Conservation (phyloP, 2,113 vertebrate species). For the Eonycteris spelaea region DNA sequence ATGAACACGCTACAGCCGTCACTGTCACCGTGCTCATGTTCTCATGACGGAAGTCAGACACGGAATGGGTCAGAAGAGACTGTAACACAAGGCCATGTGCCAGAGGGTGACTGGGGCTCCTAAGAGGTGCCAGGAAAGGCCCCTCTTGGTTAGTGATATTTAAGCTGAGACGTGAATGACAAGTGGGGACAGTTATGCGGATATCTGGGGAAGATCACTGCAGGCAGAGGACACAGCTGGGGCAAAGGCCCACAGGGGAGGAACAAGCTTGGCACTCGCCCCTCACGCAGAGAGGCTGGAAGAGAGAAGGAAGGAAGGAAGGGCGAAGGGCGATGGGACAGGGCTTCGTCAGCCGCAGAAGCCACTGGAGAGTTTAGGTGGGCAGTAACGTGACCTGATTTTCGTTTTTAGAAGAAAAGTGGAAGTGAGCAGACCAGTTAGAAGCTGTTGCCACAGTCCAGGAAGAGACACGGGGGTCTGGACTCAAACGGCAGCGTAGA, state of each 20-base stretch:
- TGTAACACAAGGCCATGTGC: not conserved
- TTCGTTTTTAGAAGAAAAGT: not conserved
- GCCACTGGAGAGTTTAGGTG: not conserved
- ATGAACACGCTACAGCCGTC: fast-evolving
- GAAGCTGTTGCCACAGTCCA: not conserved
- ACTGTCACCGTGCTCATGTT: not conserved
- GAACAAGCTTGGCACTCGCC: not conserved
- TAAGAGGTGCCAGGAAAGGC: not conserved
- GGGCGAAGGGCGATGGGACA: not conserved
- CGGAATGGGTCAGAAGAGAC: not conserved
- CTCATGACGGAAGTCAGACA: not conserved
- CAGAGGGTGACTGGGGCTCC: not conserved
- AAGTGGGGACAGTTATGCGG: not conserved
- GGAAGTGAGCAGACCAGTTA: not conserved
- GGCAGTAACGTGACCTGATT: not conserved
- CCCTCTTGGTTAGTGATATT: not conserved
- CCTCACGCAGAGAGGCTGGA: not conserved
- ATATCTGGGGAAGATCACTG: not conserved
- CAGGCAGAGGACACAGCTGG: not conserved
- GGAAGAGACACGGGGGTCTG: not conserved
- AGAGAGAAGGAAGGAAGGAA: not conserved
- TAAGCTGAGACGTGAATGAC: not conserved
- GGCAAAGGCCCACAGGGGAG: not conserved
- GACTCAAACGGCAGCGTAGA: not conserved
- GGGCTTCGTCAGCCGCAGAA: not conserved